phyloP scores from a whole-genome alignment of 2,888 invertebrate species.

The Schizaphis graminum region DNA sequence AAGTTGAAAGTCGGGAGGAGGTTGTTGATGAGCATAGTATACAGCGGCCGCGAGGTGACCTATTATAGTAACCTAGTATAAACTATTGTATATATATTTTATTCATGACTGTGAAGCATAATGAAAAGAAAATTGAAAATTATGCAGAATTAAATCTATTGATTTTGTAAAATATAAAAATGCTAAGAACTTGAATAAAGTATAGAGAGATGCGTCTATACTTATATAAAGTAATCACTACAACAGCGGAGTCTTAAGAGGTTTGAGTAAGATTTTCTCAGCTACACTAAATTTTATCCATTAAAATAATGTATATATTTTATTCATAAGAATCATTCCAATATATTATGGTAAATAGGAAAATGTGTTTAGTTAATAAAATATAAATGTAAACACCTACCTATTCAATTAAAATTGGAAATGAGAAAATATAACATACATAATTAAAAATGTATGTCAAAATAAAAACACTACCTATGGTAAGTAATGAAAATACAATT shows the following conservation, averaged over 20 bases:
- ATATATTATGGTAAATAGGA: not conserved
- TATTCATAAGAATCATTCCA: not conserved
- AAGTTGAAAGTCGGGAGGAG: not conserved
- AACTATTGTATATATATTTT: conserved; percentile 5
- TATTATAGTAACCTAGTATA: not conserved
- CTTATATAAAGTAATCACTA: not conserved
- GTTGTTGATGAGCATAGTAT: no score
- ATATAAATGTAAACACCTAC: not conserved
- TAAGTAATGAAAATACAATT: not conserved
- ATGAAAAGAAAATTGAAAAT: not conserved
- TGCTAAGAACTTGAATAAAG: not conserved
- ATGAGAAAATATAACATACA: not conserved
- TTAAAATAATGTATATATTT: not conserved
- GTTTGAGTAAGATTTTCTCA: not conserved
- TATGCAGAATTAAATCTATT: not conserved
- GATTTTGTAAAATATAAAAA: not conserved
- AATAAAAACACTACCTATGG: not conserved
- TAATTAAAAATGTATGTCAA: not conserved
- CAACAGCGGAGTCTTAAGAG: not conserved
- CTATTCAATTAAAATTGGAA: not conserved
- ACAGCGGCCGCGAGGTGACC: no score
- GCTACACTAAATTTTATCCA: not conserved
- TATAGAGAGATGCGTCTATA: not conserved
- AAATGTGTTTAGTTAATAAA: not conserved
- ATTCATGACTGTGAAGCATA: not conserved